Evolutionary conservation across 2,113 vertebrate genomes (phyloP).

Genomic region (Chaetodon auriga): DNA sequence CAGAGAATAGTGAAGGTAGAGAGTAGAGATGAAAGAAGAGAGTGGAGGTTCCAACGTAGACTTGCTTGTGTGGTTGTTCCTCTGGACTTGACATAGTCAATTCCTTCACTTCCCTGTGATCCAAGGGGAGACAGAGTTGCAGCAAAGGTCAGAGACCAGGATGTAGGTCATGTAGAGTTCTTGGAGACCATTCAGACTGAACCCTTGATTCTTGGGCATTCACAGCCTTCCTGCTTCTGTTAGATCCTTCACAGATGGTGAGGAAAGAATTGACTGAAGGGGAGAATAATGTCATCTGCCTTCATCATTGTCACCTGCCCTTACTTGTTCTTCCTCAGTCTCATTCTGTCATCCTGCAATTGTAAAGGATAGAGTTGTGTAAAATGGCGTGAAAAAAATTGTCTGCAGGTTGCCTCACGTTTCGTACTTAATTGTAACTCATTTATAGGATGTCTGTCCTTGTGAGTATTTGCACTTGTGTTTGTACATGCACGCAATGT

Average conservation of each 20-base stretch:
- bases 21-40: not conserved
- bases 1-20: not conserved
- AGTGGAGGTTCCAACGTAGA: not conserved
- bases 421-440: conserved; percentile 13
- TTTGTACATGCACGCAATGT: not conserved
- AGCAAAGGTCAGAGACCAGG: not conserved
- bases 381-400: not conserved
- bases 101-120: not conserved
- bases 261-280: conserved; percentile 3
- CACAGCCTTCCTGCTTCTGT: not conserved
- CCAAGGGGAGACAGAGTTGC: not conserved
- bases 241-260: not conserved
- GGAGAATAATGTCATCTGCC: not conserved
- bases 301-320: not conserved
- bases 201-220: not conserved
- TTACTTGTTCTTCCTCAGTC: not conserved
- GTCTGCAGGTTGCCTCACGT: conserved; percentile 18
- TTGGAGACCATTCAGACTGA: not conserved
- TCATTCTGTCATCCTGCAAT: conserved; percentile 18
- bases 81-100: not conserved
- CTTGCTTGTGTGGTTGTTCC: not conserved
- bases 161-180: not conserved
- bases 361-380: conserved; percentile 4
- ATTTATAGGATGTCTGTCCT: conserved; percentile 22
- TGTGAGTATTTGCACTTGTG: conserved; percentile 3